These are phyloP conservation scores for Zelostemma sp. DNA, from an alignment of 1,140 invertebrate genomes.

Conservation along the genomic window DNA sequence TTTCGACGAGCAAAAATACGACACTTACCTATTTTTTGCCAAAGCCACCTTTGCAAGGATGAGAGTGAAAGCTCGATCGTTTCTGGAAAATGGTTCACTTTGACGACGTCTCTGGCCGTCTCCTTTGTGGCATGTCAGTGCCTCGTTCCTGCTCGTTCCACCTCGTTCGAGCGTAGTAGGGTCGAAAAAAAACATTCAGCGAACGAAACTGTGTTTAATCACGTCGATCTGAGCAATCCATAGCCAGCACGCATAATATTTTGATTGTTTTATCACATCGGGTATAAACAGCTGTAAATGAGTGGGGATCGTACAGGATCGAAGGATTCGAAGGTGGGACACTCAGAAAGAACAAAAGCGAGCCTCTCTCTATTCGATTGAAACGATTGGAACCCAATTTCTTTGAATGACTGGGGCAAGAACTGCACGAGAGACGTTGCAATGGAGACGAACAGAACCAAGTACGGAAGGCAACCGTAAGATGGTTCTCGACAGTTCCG, in stretches of 20 bases:
- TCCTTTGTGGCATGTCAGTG: constrained; percentile 1
- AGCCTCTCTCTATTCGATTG: constrained; percentile 14
- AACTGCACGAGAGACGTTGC: background rate
- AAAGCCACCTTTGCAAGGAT: background rate
- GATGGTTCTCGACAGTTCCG: too few relatives aligned
- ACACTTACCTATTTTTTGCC: background rate
- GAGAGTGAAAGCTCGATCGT: constrained; percentile 8
- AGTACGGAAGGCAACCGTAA: constrained; percentile 28
- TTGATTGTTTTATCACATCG: constrained; percentile 11
- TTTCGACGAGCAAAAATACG: too few relatives aligned
- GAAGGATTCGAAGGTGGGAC: background rate
- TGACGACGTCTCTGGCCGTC: constrained; percentile 1
- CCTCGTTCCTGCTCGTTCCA: too few relatives aligned
- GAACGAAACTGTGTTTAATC: background rate
- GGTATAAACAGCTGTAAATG: constrained; percentile 14
- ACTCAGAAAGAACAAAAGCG: constrained; percentile 8
- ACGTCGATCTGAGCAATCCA: background rate
- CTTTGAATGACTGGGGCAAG: background rate
- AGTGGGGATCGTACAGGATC: constrained; percentile 13
- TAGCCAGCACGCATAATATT: background rate
- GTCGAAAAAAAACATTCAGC: background rate
- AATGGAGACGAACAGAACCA: constrained; percentile 16
- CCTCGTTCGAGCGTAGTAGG: background rate
- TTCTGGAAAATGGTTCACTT: constrained; percentile 4
- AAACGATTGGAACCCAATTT: constrained; percentile 21